Evolutionary conservation across 2,797 vertebrate genomes (phyloP), one percentile per base, ranked within the genome.

Genomic region (Gobionotothen gibberifrons): DNA sequence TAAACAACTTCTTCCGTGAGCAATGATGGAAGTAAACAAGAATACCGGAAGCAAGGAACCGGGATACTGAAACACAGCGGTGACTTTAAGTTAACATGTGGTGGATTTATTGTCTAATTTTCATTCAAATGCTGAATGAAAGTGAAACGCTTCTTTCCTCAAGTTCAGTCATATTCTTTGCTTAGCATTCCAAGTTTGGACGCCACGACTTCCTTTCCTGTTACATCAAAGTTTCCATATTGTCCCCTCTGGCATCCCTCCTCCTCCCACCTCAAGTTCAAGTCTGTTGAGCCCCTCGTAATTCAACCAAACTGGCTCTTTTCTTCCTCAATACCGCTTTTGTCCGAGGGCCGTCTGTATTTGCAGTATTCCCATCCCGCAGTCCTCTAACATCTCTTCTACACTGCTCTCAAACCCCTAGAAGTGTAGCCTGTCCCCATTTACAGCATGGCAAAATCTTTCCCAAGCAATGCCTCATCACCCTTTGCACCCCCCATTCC

Each of bases 391-490:
- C 26, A 3, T 61, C 22, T 1, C 55, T 44, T 49, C 21, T 12
- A 39, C 49, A 9, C 36, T 11, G 14, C 55, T 17, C 44, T 21
- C 52, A 19, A 9, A 15, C 29, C 22, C 26, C 53, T 9, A 16
- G 32, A 10, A 55, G 39, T 72, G 10, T 9, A 42, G 61, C 63
- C 43, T 2, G 0, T 71, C 54, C 29, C 47, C 22, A 44, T 60
- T 40, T 74, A 80, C 81, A 83, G 78, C 85, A 72, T 76, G 79
- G 79, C 74, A 82, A 71, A 64, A 66, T 70, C 69, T 48, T 40
- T 55, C 69, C 22, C 53, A 73, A 52, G 52, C 62, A 46, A 64
- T n/a, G 39, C 51, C 48, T 55, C 22, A 0, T 26, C 65, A 29
- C 48, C 56, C 21, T 16, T 17, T 49, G 0, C 26, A 1, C 22